Percentiles rank a stretch among this genome's conserved stretches.
Conservation (phyloP, 35 echinoderm and acorn worm genomes). For the Apostichopus japonicus region DNA sequence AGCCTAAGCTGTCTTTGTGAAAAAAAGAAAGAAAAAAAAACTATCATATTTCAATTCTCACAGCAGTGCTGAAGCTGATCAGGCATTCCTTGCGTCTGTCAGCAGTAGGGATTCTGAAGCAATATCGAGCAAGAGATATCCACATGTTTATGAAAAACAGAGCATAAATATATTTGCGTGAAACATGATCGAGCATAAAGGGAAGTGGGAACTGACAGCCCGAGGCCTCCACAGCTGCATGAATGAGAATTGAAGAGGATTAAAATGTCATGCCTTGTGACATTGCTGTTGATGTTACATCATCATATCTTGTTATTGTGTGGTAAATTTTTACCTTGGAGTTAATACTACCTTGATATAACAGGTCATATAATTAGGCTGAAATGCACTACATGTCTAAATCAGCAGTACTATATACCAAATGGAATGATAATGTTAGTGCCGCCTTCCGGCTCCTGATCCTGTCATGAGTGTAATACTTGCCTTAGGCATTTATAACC, state of each 20-base stretch:
- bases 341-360: too few species aligned
- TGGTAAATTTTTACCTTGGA: too few species aligned
- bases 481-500: too few species aligned
- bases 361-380: too few species aligned
- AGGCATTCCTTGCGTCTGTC: not conserved
- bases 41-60: slow-evolving; percentile 5
- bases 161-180: not conserved
- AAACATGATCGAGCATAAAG: not conserved
- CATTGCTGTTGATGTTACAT: too few species aligned
- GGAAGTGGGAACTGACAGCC: not conserved
- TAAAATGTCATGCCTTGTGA: not conserved
- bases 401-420: too few species aligned
- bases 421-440: too few species aligned
- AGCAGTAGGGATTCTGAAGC: not conserved
- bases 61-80: not conserved
- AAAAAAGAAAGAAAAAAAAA: not conserved
- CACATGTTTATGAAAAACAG: not conserved
- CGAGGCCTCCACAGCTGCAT: not conserved
- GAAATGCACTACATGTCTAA: too few species aligned
- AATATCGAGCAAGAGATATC: not conserved
- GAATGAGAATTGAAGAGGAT: not conserved
- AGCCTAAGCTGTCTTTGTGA: not conserved
- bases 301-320: too few species aligned
- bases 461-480: too few species aligned
- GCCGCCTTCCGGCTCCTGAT: too few species aligned